Evolutionary conservation across 2,113 vertebrate genomes (phyloP), one percentile per base, ranked within the genome.

Genomic region (Mola mola): DNA sequence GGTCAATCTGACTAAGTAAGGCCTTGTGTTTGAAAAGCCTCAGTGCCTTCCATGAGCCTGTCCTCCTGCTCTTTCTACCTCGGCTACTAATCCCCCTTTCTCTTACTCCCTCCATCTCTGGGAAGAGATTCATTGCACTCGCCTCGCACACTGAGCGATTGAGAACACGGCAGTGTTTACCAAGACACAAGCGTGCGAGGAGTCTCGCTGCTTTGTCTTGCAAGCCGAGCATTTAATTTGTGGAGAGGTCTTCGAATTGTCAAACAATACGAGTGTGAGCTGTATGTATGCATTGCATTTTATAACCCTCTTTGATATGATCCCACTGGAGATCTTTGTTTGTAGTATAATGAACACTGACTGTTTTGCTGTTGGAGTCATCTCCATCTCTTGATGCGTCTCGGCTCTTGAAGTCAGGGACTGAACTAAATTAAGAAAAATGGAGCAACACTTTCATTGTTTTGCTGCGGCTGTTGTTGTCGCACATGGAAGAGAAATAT

Each of bases 141-240:
- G 43, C 7, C n/a, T 58, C 11, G 2, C 56, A 60, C 66, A 42
- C 20, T 2, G 11, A 42, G 33, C 66, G 58, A 64, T 71, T 62
- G 62, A 63, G 38, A 75, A 79, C 75, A 72, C 56, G 19, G 43
- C 37, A 6, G 34, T 24, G 6, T 70, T 67, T 68, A 76, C 62
- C 51, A 26, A 61, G 48, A 25, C 31, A 44, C 61, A 33, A 52
- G 59, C 75, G 51, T 34, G 40, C 43, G 49, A 43, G 46, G 8
- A 3, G n/a, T 53, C 46, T 69, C 47, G 0, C 46, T 20, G 34
- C 33, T 60, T 76, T 80, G 67, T 73, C 57, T 78, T 56, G 51
- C 50, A 67, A 78, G 70, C 42, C 11, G 33, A 72, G 72, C 65
- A 37, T 82, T 87, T 86, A 38, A 82, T 86, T 82, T 70, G 40